A percentile compares a stretch with the other conserved stretches of the same genome.
Evolutionary conservation across 1,140 invertebrate genomes (phyloP).

Genomic region (Lepidurus arcticus): DNA sequence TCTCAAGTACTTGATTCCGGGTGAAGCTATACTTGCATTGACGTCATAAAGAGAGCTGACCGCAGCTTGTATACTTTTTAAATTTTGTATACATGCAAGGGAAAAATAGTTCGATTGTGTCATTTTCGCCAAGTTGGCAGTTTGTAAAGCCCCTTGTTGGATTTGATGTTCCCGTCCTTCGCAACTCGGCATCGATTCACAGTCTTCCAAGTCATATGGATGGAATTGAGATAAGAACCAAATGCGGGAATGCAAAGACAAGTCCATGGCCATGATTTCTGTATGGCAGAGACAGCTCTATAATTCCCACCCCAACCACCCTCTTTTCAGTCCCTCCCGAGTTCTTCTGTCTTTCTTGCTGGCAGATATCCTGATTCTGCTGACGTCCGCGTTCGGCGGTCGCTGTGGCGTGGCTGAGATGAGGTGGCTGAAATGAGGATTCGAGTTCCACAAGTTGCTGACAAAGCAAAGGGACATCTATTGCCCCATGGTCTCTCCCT

Average conservation of each 20-base stretch:
- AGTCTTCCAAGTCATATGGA: background rate
- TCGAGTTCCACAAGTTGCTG: conserved; percentile 17
- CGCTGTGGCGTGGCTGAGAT: background rate
- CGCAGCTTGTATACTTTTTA: background rate
- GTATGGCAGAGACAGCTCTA: background rate
- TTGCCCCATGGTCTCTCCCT: background rate
- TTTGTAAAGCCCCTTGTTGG: background rate
- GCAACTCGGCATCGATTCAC: background rate
- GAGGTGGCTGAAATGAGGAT: conserved; percentile 18
- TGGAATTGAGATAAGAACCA: background rate
- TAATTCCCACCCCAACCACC: background rate
- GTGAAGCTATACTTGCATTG: background rate
- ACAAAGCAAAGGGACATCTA: conserved; percentile 1
- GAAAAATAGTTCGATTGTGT: background rate
- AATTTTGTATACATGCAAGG: background rate
- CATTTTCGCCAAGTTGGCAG: background rate
- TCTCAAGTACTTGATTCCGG: background rate
- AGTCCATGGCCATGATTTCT: background rate
- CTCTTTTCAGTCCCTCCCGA: background rate
- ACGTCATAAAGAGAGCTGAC: conserved; percentile 1
- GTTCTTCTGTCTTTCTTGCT: background rate
- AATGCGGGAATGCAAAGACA: background rate
- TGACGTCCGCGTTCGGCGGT: conserved; percentile 10
- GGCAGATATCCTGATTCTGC: background rate
- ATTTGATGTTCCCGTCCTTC: background rate